Evolutionary conservation across 2,888 invertebrate genomes (phyloP).

Genomic region (Calliphora vomitoria): DNA sequence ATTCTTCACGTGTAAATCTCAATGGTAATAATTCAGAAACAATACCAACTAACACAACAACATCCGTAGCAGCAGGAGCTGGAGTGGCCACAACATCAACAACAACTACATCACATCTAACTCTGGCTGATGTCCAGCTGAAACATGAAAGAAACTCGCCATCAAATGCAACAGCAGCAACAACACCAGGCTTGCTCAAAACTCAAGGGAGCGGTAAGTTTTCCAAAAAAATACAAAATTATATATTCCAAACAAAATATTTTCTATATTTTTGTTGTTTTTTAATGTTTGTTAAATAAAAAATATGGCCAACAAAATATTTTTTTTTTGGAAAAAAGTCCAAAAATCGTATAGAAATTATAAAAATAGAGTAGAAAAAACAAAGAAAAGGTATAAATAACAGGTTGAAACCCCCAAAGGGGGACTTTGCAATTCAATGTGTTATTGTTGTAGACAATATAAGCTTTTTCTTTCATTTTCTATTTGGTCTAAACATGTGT

Average conservation of each 20-base stretch:
- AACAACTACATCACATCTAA: slow-evolving; percentile 75
- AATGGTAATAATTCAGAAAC: slow-evolving; percentile 68
- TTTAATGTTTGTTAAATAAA: slow-evolving; percentile 22
- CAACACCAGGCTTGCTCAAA: slow-evolving; percentile 78
- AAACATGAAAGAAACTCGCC: slow-evolving; percentile 77
- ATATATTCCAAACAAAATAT: slow-evolving; percentile 54
- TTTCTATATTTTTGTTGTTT: slow-evolving; percentile 35
- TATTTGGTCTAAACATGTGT: slow-evolving; percentile 64
- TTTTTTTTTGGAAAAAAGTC: slow-evolving; percentile 4
- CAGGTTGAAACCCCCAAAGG: slow-evolving; percentile 57
- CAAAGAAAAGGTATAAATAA: slow-evolving; percentile 65
- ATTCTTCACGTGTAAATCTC: slow-evolving; percentile 73
- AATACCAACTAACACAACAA: slow-evolving; percentile 72
- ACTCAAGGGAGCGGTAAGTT: slow-evolving; percentile 85
- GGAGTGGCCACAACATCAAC: slow-evolving; percentile 66
- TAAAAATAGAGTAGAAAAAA: slow-evolving; percentile 47
- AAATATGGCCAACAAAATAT: slow-evolving; percentile 33
- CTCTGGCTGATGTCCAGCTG: slow-evolving; percentile 80
- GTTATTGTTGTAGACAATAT: slow-evolving; percentile 53
- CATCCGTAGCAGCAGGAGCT: slow-evolving; percentile 71
- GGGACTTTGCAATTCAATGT: slow-evolving; percentile 41
- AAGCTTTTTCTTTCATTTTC: background rate
- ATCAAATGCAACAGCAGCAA: slow-evolving; percentile 76
- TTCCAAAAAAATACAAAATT: slow-evolving; percentile 54
- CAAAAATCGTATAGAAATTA: slow-evolving; percentile 33